These are phyloP conservation scores for Sebastes glaucus DNA, from an alignment of 2,797 vertebrate species.

Conservation along the genomic window DNA sequence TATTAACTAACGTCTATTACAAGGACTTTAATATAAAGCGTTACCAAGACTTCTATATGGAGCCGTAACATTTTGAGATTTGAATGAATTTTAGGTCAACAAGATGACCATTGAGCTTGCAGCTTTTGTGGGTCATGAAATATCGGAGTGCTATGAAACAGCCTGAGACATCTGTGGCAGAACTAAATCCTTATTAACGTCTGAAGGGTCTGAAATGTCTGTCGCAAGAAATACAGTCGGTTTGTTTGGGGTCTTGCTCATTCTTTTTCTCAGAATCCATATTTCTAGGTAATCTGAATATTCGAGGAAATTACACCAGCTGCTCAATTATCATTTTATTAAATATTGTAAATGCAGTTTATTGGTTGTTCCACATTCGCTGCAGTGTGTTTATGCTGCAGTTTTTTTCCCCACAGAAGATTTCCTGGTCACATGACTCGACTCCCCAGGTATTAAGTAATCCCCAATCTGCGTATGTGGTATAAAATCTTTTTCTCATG, in stretches of 20 bases:
- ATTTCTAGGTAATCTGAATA: background rate
- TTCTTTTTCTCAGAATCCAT: background rate
- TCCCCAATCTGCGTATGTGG: background rate
- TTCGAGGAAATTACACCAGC: background rate
- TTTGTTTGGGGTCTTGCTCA: background rate
- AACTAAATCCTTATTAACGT: conserved; percentile 26
- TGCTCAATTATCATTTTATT: background rate
- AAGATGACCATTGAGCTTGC: background rate
- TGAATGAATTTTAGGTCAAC: background rate
- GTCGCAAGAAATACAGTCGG: background rate
- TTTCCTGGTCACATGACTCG: background rate
- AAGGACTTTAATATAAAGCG: background rate
- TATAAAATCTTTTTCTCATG: background rate
- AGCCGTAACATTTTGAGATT: background rate
- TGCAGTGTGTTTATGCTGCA: background rate
- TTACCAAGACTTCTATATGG: background rate
- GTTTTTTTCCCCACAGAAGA: background rate
- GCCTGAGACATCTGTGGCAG: conserved; percentile 3
- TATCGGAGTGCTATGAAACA: background rate
- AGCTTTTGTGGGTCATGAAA: conserved; percentile 19
- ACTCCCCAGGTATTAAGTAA: conserved; percentile 29
- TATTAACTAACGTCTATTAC: background rate
- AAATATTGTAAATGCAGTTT: background rate
- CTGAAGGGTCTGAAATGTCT: background rate
- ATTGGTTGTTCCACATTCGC: background rate